A percentile compares a stretch with the other conserved stretches of the same genome.
Conservation (phyloP, 2,113 vertebrate species). For the Hiodon alosoides region DNA sequence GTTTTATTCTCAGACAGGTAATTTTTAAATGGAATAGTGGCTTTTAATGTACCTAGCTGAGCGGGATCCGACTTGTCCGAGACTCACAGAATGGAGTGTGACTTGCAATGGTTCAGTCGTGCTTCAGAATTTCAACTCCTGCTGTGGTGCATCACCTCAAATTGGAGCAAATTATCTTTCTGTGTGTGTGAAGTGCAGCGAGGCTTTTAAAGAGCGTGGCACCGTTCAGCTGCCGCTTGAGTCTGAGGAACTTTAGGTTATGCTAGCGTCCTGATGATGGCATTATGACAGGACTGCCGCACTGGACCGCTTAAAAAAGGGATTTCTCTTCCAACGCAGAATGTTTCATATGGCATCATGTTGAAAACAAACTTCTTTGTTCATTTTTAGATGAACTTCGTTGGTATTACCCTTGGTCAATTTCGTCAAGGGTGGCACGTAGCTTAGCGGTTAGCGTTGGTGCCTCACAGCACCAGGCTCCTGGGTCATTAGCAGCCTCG, state of each 20-base stretch:
- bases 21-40: background rate
- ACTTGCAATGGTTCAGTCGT: background rate
- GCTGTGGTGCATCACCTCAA: background rate
- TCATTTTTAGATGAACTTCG: background rate
- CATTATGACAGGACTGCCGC: background rate
- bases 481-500: no score
- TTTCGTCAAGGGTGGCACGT: no score
- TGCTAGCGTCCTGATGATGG: background rate
- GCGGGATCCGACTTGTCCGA: constrained; percentile 19
- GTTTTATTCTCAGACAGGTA: constrained; percentile 23
- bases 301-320: background rate
- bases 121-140: background rate
- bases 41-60: constrained; percentile 29
- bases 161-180: constrained; percentile 22
- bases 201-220: background rate
- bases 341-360: no score
- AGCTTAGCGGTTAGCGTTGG: no score
- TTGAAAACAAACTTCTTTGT: background rate
- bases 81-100: constrained; percentile 4
- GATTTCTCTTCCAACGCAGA: background rate
- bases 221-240: background rate
- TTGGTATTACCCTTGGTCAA: no score
- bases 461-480: no score
- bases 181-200: background rate
- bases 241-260: background rate